Base-by-base conservation (phyloP, 2,113 vertebrate species). In the Turnix velox region DNA sequence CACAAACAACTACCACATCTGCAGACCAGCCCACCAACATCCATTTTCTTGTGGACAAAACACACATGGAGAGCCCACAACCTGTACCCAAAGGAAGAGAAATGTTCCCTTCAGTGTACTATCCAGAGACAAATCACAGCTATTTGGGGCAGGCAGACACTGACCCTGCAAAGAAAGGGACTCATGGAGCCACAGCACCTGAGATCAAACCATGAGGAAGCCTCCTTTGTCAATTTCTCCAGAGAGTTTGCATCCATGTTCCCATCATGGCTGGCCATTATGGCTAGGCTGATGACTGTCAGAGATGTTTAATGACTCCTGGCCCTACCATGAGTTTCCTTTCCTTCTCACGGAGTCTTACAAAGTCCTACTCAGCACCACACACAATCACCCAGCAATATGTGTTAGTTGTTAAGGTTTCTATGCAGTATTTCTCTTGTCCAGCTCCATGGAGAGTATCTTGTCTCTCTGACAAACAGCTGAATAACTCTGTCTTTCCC, bases 151-250 rank as follows among this genome's bases (percentile, higher is more conserved):
- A 83, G 42, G 27, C 2, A 1, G 4, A 54, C 40, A 8, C 17
- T 28, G 27, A 48, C 20, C 12, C 22, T 3, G 3, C 17, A 54
- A 46, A 79, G 12, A 46, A 79, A 77, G 5, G 13, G 20, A 31
- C 18, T 87, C 30, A 43, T 0, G 3, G 28, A 72, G 31, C 20
- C 57, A 75, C 17, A 33, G 66, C 10, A 12, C 0, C 1, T 68
- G 14, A 39, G 40, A 52, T 28, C 15, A 27, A 62, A 43, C 6
- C 23, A 25, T 45, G 51, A 66, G 48, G 46, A 81, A 77, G 54
- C 0, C 0, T 49, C n/a, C 25, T 42, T 57, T 74, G 28, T 57
- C 65, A 43, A 16, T 18, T 75, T 75, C 12, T 10, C 27, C 5
- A 1, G 13, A 24, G 14, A 77, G 54, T 18, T 85, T 73, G 25